These are phyloP conservation scores for Emydura subglobosa DNA, from an alignment of 2,113 vertebrate genomes.

Conservation along the genomic window DNA sequence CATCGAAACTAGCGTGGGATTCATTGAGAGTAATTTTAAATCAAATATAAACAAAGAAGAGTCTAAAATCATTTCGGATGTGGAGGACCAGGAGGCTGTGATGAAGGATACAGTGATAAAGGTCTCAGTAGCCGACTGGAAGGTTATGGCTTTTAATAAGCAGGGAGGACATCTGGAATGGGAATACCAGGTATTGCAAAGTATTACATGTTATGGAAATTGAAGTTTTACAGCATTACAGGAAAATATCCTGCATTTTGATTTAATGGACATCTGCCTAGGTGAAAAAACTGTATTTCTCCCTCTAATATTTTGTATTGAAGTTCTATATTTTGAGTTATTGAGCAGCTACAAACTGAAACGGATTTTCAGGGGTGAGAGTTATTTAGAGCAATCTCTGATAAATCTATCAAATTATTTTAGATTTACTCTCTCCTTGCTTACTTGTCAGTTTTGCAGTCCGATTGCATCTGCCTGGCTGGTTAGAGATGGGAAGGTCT, in stretches of 20 bases:
- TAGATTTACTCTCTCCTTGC: neutral
- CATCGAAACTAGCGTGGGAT: constrained; percentile 84
- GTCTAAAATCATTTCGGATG: constrained; percentile 88
- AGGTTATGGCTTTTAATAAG: constrained; percentile 95
- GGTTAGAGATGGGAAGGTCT: constrained; percentile 92
- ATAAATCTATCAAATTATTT: neutral
- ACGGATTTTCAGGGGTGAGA: neutral
- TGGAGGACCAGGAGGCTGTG: constrained; percentile 84
- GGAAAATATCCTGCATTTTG: neutral
- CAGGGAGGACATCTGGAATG: constrained; percentile 91
- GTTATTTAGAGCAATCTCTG: neutral
- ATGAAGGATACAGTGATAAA: constrained; percentile 92
- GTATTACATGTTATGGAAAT: neutral
- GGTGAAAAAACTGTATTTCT: neutral
- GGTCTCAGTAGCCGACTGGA: constrained; percentile 96
- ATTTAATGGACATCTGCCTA: neutral
- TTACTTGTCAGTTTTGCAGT: constrained; percentile 89
- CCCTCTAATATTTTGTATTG: neutral
- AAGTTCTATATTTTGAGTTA: neutral
- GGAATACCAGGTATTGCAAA: constrained; percentile 91
- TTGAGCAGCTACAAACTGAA: neutral
- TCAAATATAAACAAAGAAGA: constrained; percentile 82
- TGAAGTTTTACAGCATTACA: neutral
- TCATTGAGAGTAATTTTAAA: constrained; percentile 89
- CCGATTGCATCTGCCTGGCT: constrained; percentile 98